These are phyloP conservation scores for Melanogrammus aeglefinus DNA, from an alignment of 2,797 vertebrate species.

Conservation along the genomic window DNA sequence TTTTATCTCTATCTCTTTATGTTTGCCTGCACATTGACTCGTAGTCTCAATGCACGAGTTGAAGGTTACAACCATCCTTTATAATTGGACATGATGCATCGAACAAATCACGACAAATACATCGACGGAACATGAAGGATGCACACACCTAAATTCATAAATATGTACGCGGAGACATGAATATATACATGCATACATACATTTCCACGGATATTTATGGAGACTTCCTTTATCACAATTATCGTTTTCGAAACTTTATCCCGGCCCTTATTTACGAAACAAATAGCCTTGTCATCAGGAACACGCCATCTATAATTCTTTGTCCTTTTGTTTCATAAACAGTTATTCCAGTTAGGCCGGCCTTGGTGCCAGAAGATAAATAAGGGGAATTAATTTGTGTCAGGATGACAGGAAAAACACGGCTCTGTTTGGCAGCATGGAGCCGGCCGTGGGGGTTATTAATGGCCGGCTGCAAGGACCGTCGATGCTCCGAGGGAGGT, in stretches of 20 bases:
- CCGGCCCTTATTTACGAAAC: conserved; percentile 56
- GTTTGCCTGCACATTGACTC: neutral
- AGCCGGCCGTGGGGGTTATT: conserved; percentile 65
- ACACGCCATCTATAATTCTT: conserved; percentile 68
- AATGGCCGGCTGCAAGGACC: conserved; percentile 68
- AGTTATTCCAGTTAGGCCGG: conserved; percentile 67
- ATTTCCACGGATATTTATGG: neutral
- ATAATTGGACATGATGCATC: conserved; percentile 1
- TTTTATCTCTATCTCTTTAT: neutral
- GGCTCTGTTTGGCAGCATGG: conserved; percentile 68
- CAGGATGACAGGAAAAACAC: conserved; percentile 64
- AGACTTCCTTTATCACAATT: conserved; percentile 42
- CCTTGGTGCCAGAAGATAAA: conserved; percentile 72
- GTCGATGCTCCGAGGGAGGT: conserved; percentile 62
- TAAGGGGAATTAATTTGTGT: conserved; percentile 78
- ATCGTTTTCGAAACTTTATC: conserved; percentile 65
- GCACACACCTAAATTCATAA: neutral
- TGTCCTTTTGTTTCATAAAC: conserved; percentile 62
- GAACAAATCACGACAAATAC: neutral
- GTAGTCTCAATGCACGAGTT: neutral
- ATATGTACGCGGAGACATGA: neutral
- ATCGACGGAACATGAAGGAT: neutral
- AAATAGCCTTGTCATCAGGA: conserved; percentile 64
- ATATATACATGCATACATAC: neutral
- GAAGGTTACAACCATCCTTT: neutral